Conservation (phyloP, 2,797 vertebrate genomes). For the Cryptoprocta ferox region DNA sequence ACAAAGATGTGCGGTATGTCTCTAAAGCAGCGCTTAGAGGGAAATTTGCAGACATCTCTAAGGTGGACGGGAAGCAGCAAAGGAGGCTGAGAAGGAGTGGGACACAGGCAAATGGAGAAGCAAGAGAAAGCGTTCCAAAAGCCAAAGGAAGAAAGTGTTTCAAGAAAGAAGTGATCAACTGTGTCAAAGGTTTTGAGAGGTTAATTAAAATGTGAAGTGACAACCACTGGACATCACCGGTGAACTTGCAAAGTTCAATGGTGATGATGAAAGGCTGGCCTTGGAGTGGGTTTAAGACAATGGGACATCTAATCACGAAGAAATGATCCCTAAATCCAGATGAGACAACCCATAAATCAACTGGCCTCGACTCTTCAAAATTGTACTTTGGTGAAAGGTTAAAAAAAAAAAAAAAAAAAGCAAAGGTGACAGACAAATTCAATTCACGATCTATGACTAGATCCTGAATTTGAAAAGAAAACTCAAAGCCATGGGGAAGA, state of each 20-base stretch:
- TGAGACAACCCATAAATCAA: not conserved
- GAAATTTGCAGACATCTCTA: not conserved
- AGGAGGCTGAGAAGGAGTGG: not conserved
- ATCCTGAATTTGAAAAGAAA: not conserved
- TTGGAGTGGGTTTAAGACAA: not conserved
- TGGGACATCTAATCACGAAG: not conserved
- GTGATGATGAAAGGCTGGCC: not conserved
- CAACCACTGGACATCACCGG: not conserved
- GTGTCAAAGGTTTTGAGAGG: not conserved
- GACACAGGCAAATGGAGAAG: not conserved
- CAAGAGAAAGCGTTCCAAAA: not conserved
- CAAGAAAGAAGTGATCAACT: not conserved
- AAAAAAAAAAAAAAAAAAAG: not conserved
- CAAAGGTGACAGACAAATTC: not conserved
- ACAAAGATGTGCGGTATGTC: not conserved
- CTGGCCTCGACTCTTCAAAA: not conserved
- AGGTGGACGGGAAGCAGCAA: not conserved
- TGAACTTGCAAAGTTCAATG: not conserved
- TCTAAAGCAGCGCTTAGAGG: not conserved
- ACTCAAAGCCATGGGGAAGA: not conserved
- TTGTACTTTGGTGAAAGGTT: not conserved
- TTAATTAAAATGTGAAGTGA: not conserved
- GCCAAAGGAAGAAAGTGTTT: not conserved
- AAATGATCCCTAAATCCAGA: not conserved
- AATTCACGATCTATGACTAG: not conserved